Percentiles rank a stretch among this genome's conserved stretches.
phyloP scores from a whole-genome alignment of 2,113 vertebrate genomes.

The Vireo altiloquus region DNA sequence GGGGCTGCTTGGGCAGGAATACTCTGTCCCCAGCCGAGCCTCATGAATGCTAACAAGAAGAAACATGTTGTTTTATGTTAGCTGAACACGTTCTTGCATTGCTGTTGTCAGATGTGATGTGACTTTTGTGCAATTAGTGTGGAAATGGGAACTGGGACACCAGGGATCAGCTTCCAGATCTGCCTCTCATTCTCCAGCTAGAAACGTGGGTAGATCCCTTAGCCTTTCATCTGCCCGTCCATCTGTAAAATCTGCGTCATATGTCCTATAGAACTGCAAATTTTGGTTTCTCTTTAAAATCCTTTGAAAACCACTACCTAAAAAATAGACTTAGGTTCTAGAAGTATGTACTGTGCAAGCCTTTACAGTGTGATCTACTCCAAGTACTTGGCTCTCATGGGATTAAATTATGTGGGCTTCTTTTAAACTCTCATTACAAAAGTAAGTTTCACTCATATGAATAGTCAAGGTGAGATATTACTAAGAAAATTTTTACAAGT shows the following conservation, averaged over 20 bases:
- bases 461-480: neutral
- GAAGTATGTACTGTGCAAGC: neutral
- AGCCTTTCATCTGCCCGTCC: neutral
- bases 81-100: neutral
- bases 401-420: neutral
- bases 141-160: neutral
- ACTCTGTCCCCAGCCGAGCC: neutral
- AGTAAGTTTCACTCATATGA: neutral
- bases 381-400: neutral
- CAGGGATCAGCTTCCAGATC: neutral
- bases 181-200: neutral
- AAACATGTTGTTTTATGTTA: neutral
- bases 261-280: neutral
- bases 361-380: neutral
- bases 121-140: neutral
- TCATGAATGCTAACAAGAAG: neutral
- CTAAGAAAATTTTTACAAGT: neutral
- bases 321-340: neutral
- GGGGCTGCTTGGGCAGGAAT: neutral
- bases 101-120: neutral
- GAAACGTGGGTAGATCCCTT: neutral
- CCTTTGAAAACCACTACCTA: neutral
- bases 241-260: neutral
- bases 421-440: neutral
- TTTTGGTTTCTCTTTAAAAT: constrained; percentile 4